Conservation (phyloP, 2,113 vertebrate species). For the Oreochromis aureus region DNA sequence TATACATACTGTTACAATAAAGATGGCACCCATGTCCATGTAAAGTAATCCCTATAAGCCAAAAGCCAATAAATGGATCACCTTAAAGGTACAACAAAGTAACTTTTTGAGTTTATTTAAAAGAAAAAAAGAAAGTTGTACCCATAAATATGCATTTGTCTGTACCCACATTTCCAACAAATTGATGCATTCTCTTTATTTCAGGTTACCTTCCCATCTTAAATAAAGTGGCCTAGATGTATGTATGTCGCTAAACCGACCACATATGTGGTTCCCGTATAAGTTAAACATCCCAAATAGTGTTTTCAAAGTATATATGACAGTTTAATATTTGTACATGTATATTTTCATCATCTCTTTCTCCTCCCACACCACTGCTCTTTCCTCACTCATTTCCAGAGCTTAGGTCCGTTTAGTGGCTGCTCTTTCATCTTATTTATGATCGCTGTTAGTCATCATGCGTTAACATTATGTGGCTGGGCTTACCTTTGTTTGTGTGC, state of each 20-base stretch:
- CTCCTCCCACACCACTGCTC: not conserved
- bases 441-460: not conserved
- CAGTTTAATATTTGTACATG: not conserved
- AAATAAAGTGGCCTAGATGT: not conserved
- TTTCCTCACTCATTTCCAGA: not conserved
- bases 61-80: not conserved
- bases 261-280: not conserved
- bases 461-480: not conserved
- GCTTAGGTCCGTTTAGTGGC: not conserved
- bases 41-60: not conserved
- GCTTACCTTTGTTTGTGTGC: not conserved
- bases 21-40: not conserved
- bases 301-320: not conserved
- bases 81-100: not conserved
- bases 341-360: not conserved
- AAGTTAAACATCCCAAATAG: not conserved
- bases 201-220: not conserved
- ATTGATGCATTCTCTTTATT: not conserved
- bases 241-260: accelerated
- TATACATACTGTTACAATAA: not conserved
- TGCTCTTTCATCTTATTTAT: conserved; percentile 20
- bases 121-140: not conserved
- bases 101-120: not conserved
- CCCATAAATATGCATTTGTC: not conserved
- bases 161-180: not conserved